Conservation (phyloP, 2,888 invertebrate genomes). For the Epistrophe grossulariae region DNA sequence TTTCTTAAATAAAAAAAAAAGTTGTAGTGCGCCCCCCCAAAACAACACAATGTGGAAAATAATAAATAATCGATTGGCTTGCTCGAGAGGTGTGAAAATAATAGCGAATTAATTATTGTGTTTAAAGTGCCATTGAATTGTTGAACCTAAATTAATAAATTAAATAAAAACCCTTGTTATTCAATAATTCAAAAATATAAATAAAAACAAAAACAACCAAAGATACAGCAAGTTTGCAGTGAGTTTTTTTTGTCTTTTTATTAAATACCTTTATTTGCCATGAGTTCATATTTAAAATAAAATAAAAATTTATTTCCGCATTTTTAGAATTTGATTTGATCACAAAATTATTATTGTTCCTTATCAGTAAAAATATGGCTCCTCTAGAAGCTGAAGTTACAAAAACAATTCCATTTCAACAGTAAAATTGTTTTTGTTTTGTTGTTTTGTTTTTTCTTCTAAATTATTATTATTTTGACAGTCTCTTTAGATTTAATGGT, state of each 20-base stretch:
- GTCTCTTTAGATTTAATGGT: not conserved
- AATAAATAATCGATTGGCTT: conserved; percentile 10
- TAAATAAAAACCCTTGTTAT: not conserved
- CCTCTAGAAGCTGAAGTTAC: not conserved
- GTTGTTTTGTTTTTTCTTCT: not conserved
- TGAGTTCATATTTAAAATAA: not conserved
- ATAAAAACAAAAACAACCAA: conserved; percentile 22
- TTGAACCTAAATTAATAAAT: not conserved
- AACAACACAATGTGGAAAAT: not conserved
- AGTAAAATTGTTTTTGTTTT: not conserved
- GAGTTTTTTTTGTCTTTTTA: not conserved
- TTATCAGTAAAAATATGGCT: conserved; percentile 8
- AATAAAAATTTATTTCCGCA: not conserved
- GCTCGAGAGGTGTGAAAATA: not conserved
- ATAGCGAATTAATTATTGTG: not conserved
- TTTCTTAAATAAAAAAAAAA: not conserved
- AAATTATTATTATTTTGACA: conserved; percentile 6
- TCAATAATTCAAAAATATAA: conserved; percentile 26
- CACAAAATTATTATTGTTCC: not conserved
- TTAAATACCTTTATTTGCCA: not conserved
- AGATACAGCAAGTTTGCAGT: conserved; percentile 1
- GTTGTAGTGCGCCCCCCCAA: not conserved
- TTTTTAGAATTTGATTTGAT: not conserved
- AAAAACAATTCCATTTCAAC: not conserved
- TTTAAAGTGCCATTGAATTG: conserved; percentile 6